Conservation (phyloP, 1,140 invertebrate genomes). For the Drosophila guanche region DNA sequence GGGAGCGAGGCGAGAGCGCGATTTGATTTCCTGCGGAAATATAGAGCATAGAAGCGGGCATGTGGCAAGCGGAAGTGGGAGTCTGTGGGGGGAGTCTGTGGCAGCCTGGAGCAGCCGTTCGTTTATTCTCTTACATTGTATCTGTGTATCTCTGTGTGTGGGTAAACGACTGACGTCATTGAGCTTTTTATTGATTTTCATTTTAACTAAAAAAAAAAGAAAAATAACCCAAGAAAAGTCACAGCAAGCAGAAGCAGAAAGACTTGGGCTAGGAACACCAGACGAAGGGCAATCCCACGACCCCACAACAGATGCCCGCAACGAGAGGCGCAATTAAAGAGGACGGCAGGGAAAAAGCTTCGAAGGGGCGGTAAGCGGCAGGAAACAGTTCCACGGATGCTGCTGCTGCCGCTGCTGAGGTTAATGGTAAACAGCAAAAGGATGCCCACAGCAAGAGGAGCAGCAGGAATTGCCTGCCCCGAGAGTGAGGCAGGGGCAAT, state of each 20-base stretch:
- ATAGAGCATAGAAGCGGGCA: background rate
- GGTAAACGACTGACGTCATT: slow-evolving; percentile 75
- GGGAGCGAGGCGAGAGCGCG: slow-evolving; percentile 23
- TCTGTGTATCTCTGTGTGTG: slow-evolving; percentile 11
- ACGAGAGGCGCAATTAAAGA: slow-evolving; percentile 29
- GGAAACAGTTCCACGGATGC: background rate
- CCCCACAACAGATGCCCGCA: slow-evolving; percentile 48
- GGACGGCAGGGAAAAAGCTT: background rate
- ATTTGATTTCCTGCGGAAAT: slow-evolving; percentile 45
- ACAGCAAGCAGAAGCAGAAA: slow-evolving; percentile 11
- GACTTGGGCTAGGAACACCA: slow-evolving; percentile 53
- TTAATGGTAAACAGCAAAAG: slow-evolving; percentile 3
- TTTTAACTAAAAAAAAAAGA: slow-evolving; percentile 55
- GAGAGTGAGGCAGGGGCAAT: too few relatives aligned
- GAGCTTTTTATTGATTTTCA: slow-evolving; percentile 83
- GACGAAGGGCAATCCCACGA: slow-evolving; percentile 28
- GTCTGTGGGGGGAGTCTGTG: slow-evolving; percentile 42
- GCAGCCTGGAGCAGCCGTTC: slow-evolving; percentile 21
- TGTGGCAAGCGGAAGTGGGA: slow-evolving; percentile 4
- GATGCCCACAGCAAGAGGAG: background rate
- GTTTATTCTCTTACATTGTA: slow-evolving; percentile 9
- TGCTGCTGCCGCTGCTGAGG: background rate
- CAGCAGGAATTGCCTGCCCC: background rate
- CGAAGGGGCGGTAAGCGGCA: background rate
- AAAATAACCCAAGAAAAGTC: slow-evolving; percentile 4